Conservation (phyloP, 1,140 invertebrate species). For the Littorina saxatilis region DNA sequence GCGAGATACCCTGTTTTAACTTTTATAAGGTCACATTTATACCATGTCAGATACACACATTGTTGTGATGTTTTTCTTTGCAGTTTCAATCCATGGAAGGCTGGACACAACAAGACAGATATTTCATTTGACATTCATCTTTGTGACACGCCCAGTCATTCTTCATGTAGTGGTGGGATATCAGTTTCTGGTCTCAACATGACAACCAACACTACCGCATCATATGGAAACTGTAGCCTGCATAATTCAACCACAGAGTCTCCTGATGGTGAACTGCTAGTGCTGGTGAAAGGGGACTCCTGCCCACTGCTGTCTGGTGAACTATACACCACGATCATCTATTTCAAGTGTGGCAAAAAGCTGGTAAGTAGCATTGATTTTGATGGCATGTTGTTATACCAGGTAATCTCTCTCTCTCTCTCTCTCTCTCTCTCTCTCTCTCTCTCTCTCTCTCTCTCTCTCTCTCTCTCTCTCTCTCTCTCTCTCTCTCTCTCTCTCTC, state of each 20-base stretch:
- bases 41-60: too few species aligned
- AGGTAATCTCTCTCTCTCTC: not conserved
- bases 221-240: slow-evolving; percentile 49
- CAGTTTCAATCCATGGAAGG: slow-evolving; percentile 57
- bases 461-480: not conserved
- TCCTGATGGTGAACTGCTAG: slow-evolving; percentile 47
- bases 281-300: slow-evolving; percentile 50
- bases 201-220: slow-evolving; percentile 37
- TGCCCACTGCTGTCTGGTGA: slow-evolving; percentile 48
- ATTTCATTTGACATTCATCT: slow-evolving; percentile 57
- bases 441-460: not conserved
- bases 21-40: too few species aligned
- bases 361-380: slow-evolving; percentile 52
- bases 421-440: not conserved
- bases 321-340: slow-evolving; percentile 58
- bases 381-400: not conserved
- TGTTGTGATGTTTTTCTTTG: slow-evolving; percentile 23
- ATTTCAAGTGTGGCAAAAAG: slow-evolving; percentile 67
- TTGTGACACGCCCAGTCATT: slow-evolving; percentile 42
- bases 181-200: slow-evolving; percentile 48
- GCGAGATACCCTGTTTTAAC: too few species aligned
- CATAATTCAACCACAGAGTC: slow-evolving; percentile 33
- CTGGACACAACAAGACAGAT: slow-evolving; percentile 48
- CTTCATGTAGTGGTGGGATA: slow-evolving; percentile 48
- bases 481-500: not conserved